These are phyloP conservation scores for Willowsia nigromaculata DNA, from an alignment of 2,888 invertebrate species.

Conservation along the genomic window DNA sequence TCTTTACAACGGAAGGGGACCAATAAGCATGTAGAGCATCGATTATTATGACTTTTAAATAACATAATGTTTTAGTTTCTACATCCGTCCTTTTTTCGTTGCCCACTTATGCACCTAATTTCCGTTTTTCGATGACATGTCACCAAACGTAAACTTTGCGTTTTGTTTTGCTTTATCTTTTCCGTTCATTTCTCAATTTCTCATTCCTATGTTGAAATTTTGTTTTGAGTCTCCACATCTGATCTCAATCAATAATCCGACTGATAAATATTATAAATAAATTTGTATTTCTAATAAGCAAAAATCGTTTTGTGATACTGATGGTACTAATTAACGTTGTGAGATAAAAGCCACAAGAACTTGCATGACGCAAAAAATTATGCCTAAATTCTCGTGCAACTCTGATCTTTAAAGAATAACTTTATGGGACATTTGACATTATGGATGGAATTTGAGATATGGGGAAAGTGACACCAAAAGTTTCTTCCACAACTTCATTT, in stretches of 20 bases:
- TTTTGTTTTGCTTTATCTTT: neutral
- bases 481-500: neutral
- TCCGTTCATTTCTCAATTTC: neutral
- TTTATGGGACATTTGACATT: conserved; percentile 65
- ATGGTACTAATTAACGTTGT: no score
- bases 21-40: neutral
- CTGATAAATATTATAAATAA: neutral
- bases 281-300: neutral
- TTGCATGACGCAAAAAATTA: no score
- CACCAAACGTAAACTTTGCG: neutral
- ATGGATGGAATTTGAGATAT: conserved; percentile 38
- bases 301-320: no score
- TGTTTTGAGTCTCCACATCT: conserved; percentile 48
- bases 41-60: conserved; percentile 38
- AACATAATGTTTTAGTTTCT: conserved; percentile 66
- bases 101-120: conserved; percentile 61
- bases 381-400: no score
- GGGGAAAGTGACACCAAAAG: neutral
- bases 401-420: conserved; percentile 9
- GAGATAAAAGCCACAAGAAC: no score
- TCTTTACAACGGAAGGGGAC: neutral
- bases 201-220: neutral
- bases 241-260: conserved; percentile 64
- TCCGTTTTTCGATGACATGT: conserved; percentile 44
- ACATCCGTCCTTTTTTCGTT: conserved; percentile 70